phyloP scores from a whole-genome alignment of 64 coral and sea anemone species.

The Montipora efflorescens region DNA sequence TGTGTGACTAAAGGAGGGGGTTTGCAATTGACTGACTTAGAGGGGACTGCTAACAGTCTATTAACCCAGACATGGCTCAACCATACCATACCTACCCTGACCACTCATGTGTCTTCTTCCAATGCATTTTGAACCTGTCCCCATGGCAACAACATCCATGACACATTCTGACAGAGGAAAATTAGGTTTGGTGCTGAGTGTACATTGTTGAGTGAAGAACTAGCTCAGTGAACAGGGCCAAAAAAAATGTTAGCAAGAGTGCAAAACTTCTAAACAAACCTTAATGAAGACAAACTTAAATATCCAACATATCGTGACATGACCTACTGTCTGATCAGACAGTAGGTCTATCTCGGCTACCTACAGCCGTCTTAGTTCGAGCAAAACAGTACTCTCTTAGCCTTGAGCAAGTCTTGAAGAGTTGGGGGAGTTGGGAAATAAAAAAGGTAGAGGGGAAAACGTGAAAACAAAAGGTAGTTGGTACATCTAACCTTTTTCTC shows the following conservation, averaged over 20 bases:
- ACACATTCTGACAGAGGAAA: slow-evolving; percentile 2
- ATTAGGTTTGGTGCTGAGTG: neutral
- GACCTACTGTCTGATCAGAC: no score
- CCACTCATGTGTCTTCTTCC: slow-evolving; percentile 79
- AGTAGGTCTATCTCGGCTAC: no score
- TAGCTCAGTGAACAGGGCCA: no score
- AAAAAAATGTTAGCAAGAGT: no score
- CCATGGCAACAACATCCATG: slow-evolving; percentile 78
- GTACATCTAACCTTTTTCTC: slow-evolving; percentile 50
- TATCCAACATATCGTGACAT: no score
- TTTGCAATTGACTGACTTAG: neutral
- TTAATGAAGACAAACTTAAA: no score
- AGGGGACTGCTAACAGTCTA: no score
- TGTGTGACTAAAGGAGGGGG: no score
- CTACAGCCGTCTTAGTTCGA: no score
- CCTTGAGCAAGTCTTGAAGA: no score
- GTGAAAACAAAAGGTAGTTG: neutral
- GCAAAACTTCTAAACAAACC: no score
- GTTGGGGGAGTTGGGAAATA: neutral
- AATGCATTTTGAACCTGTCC: slow-evolving; percentile 97
- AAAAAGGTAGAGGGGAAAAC: neutral
- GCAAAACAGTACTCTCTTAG: no score
- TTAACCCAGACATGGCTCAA: neutral
- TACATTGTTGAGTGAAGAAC: neutral
- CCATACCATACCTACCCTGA: slow-evolving; percentile 52